Evolutionary conservation across 2,797 vertebrate genomes (phyloP).

Genomic region (Scarus forsteni): DNA sequence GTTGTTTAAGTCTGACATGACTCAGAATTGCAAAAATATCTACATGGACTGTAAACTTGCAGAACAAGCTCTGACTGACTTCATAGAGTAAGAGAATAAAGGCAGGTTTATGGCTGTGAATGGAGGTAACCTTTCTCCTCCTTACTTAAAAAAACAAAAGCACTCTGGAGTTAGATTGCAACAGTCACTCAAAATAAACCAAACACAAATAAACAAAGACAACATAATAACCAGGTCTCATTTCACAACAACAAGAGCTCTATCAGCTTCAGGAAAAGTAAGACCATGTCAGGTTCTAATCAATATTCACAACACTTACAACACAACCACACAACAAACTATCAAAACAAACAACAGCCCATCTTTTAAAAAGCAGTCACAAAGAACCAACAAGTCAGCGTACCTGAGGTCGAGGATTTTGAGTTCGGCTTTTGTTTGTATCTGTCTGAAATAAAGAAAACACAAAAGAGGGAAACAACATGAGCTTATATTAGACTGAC

Average conservation of each 20-base stretch:
- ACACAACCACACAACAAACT: slow-evolving; percentile 27
- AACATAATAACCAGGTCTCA: slow-evolving; percentile 41
- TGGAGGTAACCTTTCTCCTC: slow-evolving; percentile 28
- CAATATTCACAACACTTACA: slow-evolving; percentile 42
- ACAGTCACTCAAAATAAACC: slow-evolving; percentile 35
- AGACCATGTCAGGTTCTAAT: slow-evolving; percentile 39
- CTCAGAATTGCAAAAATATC: too few relatives aligned
- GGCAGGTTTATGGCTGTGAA: slow-evolving; percentile 2
- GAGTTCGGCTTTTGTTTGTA: slow-evolving; percentile 93
- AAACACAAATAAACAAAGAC: slow-evolving; percentile 50
- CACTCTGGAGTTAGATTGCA: slow-evolving; percentile 31
- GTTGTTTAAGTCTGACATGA: neutral
- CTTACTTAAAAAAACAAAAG: slow-evolving; percentile 3
- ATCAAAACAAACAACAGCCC: slow-evolving; percentile 35
- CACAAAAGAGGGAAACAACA: slow-evolving; percentile 66
- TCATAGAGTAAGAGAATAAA: neutral
- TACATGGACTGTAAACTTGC: neutral
- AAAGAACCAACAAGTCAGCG: slow-evolving; percentile 69
- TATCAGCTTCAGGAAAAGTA: slow-evolving; percentile 41
- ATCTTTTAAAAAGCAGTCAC: slow-evolving; percentile 24
- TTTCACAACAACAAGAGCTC: slow-evolving; percentile 40
- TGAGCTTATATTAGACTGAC: slow-evolving; percentile 63
- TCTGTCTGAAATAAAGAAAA: slow-evolving; percentile 90
- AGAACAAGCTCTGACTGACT: neutral
- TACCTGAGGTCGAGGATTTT: slow-evolving; percentile 88